Evolutionary conservation across 2,797 vertebrate species (phyloP).

Genomic region (Octomys mimax): DNA sequence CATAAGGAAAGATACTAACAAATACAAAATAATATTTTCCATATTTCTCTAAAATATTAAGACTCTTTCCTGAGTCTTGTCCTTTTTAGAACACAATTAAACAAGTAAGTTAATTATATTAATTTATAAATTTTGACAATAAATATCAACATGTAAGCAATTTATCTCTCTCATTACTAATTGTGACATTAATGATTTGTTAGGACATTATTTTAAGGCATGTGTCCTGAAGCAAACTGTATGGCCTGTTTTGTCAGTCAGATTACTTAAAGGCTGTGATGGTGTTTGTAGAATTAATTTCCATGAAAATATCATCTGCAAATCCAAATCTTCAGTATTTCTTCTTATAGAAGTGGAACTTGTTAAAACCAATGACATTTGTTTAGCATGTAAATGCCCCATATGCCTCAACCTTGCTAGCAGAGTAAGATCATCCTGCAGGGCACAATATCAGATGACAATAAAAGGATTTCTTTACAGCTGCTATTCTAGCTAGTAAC

Average conservation of each 20-base stretch:
- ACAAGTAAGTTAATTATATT: not conserved
- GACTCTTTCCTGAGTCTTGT: not conserved
- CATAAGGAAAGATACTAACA: not conserved
- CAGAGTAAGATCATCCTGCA: slow-evolving; percentile 55
- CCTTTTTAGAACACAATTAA: not conserved
- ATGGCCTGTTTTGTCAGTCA: slow-evolving; percentile 52
- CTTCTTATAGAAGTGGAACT: slow-evolving; percentile 8
- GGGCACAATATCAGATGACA: not conserved
- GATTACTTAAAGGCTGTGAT: slow-evolving; percentile 54
- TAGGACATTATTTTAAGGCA: not conserved
- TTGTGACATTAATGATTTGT: not conserved
- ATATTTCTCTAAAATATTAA: not conserved
- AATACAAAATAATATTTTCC: not conserved
- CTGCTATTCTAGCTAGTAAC: not conserved
- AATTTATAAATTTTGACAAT: not conserved
- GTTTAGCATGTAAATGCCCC: slow-evolving; percentile 71
- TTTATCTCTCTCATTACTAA: not conserved
- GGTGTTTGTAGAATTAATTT: slow-evolving; percentile 65
- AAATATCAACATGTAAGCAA: not conserved
- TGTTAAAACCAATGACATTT: slow-evolving; percentile 66
- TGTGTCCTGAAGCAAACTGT: slow-evolving; percentile 45
- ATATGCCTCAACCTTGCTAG: slow-evolving; percentile 48
- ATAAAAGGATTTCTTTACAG: slow-evolving; percentile 1
- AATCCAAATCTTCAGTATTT: slow-evolving; percentile 69
- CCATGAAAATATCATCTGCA: slow-evolving; percentile 3